phyloP scores from a whole-genome alignment of 2,113 vertebrate genomes.

The Cryptomyrus ogoouensis region DNA sequence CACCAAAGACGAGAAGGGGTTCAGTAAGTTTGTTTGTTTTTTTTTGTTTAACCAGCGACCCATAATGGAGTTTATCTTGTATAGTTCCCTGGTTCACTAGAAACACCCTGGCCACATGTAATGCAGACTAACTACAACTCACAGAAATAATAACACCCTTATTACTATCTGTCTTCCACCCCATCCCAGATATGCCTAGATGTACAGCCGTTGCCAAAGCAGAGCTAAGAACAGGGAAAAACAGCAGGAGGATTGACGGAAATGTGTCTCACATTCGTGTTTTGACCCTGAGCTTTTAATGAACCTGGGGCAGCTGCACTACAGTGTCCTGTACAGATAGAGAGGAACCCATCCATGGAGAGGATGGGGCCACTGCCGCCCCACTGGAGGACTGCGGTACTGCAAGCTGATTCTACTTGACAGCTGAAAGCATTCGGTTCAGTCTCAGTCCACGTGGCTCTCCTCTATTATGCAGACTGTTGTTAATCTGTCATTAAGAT shows the following conservation, averaged over 20 bases:
- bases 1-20: not conserved
- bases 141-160: not conserved
- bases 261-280: not conserved
- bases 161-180: not conserved
- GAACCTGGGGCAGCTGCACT: not conserved
- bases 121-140: not conserved
- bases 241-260: not conserved
- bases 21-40: not conserved
- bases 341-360: not conserved
- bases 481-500: not conserved
- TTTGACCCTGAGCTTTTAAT: not conserved
- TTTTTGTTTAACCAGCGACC: not conserved
- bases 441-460: not conserved
- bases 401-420: not conserved
- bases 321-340: not conserved
- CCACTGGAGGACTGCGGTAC: not conserved
- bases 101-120: not conserved
- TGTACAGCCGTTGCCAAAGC: not conserved
- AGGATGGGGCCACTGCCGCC: not conserved
- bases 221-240: not conserved
- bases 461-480: not conserved
- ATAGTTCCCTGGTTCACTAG: not conserved
- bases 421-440: not conserved
- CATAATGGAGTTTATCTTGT: not conserved
- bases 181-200: slow-evolving; percentile 3